Evolutionary conservation across 2,797 vertebrate species (phyloP).

Genomic region (Poeciliopsis turneri): DNA sequence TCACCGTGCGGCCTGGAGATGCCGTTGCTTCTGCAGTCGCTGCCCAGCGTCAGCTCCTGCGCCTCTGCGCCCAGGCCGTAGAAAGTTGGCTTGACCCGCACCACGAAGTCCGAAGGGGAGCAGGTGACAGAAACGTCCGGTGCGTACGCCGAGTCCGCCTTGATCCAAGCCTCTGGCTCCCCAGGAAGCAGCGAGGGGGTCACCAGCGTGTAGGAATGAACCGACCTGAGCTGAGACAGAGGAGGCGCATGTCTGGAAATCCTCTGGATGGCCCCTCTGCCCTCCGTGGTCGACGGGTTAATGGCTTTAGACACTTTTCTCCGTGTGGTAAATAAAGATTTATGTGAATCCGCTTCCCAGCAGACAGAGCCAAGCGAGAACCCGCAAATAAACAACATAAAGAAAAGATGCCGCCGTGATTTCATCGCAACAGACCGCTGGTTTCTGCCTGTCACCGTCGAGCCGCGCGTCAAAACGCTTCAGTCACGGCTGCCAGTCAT

Average conservation of each 20-base stretch:
- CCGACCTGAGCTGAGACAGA: not conserved
- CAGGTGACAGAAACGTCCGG: constrained; percentile 75
- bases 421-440: constrained; percentile 57
- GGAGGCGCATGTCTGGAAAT: not conserved
- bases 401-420: constrained; percentile 47
- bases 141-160: constrained; percentile 19
- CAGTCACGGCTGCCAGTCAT: constrained; percentile 61
- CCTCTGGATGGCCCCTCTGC: not conserved
- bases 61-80: constrained; percentile 66
- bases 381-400: constrained; percentile 48
- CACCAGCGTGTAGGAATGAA: not conserved
- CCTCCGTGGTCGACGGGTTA: not conserved
- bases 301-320: constrained; percentile 11
- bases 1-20: constrained; percentile 58
- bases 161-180: not conserved
- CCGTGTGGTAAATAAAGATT: constrained; percentile 2
- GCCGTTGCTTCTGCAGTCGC: constrained; percentile 73
- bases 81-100: constrained; percentile 73
- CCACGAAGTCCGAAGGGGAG: constrained; percentile 57
- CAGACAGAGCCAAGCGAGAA: constrained; percentile 34
- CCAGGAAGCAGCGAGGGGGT: not conserved
- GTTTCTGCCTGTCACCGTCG: constrained; percentile 13
- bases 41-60: constrained; percentile 69
- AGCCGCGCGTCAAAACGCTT: constrained; percentile 25
- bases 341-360: constrained; percentile 14